Evolutionary conservation across 2,888 invertebrate species (phyloP), one percentile per base, ranked within the genome.

Genomic region (Machimus atricapillus): DNA sequence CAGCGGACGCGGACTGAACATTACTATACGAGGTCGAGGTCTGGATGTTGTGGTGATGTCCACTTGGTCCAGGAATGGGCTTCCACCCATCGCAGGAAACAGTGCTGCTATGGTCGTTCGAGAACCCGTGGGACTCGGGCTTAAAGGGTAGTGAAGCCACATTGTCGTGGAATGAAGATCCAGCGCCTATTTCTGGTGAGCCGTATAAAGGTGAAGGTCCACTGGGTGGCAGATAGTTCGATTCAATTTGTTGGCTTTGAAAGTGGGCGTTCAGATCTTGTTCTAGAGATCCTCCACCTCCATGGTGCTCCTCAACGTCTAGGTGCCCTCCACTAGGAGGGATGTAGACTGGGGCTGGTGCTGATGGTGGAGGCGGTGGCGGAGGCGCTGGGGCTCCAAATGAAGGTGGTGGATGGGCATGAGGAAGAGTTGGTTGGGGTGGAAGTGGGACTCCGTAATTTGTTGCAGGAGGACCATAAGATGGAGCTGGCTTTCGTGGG

Each of bases 1-100:
- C 86, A 34, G 12, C 87, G 87, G 6, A 88, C 79, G 23, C 87
- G 90, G 79, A 90, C 90, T 0, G 89, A 2, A 82, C 77, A 2
- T 43, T 77, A 19, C 46, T 77, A 31, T 82, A 52, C 1, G 77
- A 52, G 8, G 56, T 46, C 5, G 77, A 77, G 14, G 43, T 43
- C 5, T 91, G 90, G 86, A 91, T 91, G 12, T 91, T 89, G 79
- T 90, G 90, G 37, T 90, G 88, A 79, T 87, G 87, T 0, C 92
- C 92, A 6, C 90, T 91, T 0, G 96, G 94, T 0, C 96, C 96
- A 9, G 96, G 95, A 88, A 97, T 97, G 27, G 97, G 97, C 90
- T 95, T 96, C 97, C 97, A 97, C 37, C 97, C 97, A 89, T 97
- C 97, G 90, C 97, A 97, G 85, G 90, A 89, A 1, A 92, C 91